Evolutionary conservation across 2,113 vertebrate genomes (phyloP).

Genomic region (Dipodomys stephensi): DNA sequence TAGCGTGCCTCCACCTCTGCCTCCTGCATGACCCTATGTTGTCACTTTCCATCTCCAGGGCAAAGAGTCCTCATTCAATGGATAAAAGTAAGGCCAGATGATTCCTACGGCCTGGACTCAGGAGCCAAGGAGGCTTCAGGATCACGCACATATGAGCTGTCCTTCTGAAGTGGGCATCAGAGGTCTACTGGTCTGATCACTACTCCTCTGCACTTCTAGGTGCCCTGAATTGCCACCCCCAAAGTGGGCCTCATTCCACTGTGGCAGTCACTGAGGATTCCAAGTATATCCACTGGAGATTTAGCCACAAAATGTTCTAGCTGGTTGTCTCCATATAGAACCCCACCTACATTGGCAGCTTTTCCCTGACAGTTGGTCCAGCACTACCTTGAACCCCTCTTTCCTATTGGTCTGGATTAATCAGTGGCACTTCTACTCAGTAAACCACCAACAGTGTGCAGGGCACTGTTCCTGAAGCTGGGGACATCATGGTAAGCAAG

Average conservation of each 20-base stretch:
- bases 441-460: not conserved
- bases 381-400: not conserved
- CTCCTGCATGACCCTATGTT: not conserved
- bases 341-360: not conserved
- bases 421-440: not conserved
- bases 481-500: too few relatives aligned
- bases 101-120: not conserved
- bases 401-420: not conserved
- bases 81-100: not conserved
- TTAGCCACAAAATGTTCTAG: not conserved
- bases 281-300: not conserved
- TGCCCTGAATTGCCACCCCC: not conserved
- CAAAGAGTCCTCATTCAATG: not conserved
- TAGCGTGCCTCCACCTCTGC: not conserved
- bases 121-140: not conserved
- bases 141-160: not conserved
- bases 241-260: not conserved
- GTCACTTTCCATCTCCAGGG: not conserved
- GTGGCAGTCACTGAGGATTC: not conserved
- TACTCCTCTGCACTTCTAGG: not conserved
- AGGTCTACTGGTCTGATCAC: not conserved
- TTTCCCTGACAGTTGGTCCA: not conserved
- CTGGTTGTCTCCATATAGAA: not conserved
- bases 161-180: not conserved
- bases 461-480: not conserved